Evolutionary conservation across 2,797 vertebrate species (phyloP).

Genomic region (Molossus alvarezi): DNA sequence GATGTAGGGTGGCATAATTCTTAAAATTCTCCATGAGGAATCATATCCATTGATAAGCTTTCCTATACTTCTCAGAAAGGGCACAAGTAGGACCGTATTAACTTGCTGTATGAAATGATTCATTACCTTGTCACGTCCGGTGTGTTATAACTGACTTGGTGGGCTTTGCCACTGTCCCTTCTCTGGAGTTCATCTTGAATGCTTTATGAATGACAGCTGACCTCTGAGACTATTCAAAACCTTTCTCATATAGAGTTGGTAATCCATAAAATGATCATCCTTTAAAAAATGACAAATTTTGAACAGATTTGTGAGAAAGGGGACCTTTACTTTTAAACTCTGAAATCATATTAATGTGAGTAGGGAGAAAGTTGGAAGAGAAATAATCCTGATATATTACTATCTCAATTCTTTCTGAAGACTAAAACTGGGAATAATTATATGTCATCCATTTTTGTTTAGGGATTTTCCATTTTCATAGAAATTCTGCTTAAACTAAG

Average conservation of each 20-base stretch:
- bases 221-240: constrained; percentile 39
- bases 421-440: constrained; percentile 57
- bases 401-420: constrained; percentile 54
- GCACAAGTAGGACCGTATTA: constrained; percentile 50
- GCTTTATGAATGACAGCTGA: constrained; percentile 30
- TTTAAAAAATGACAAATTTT: constrained; percentile 72
- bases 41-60: constrained; percentile 67
- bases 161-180: constrained; percentile 43
- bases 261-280: constrained; percentile 57
- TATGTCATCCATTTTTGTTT: constrained; percentile 22
- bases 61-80: constrained; percentile 57
- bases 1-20: constrained; percentile 55
- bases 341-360: constrained; percentile 42
- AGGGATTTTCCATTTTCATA: constrained; percentile 52
- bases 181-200: constrained; percentile 35
- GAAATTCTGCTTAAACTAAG: constrained; percentile 8
- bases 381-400: constrained; percentile 53
- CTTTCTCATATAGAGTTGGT: constrained; percentile 22
- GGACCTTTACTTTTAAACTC: constrained; percentile 58
- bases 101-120: constrained; percentile 69
- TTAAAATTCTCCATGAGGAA: constrained; percentile 64
- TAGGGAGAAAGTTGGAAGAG: neutral
- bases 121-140: constrained; percentile 57
- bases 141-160: constrained; percentile 16
- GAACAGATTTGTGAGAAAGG: constrained; percentile 67